A percentile compares a stretch with the other conserved stretches of the same genome.
These are phyloP conservation scores for Leucophora obtusa DNA, from an alignment of 2,888 invertebrate species.

Conservation along the genomic window DNA sequence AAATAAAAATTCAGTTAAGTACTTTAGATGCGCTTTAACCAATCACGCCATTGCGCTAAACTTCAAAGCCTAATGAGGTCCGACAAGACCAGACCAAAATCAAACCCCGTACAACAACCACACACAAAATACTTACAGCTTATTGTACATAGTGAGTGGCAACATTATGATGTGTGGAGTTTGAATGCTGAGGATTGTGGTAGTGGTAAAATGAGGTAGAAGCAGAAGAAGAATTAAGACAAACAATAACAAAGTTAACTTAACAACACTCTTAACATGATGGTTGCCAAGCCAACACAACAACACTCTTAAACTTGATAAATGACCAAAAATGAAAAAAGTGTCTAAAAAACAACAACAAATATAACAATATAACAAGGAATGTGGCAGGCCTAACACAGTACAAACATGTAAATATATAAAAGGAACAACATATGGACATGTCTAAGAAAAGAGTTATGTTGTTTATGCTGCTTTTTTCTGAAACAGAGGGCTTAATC, in stretches of 20 bases:
- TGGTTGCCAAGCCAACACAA: constrained; percentile 51
- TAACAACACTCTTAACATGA: constrained; percentile 47
- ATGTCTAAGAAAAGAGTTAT: not conserved
- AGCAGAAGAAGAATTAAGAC: constrained; percentile 44
- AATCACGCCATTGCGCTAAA: constrained; percentile 76
- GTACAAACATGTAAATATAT: not conserved
- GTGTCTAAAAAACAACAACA: constrained; percentile 70
- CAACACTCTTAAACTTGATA: constrained; percentile 69
- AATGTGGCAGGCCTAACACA: constrained; percentile 25
- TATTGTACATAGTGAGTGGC: constrained; percentile 5
- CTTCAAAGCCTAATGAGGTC: constrained; percentile 75
- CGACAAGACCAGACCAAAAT: constrained; percentile 24
- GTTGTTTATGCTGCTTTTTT: constrained; percentile 12
- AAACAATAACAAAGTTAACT: constrained; percentile 53
- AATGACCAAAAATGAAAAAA: constrained; percentile 70
- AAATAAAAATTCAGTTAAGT: constrained; percentile 49
- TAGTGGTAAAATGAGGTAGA: not conserved
- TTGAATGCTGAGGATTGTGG: constrained; percentile 17
- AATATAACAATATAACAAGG: constrained; percentile 63
- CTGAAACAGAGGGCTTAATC: constrained; percentile 70
- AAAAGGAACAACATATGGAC: constrained; percentile 1
- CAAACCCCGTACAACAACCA: constrained; percentile 7
- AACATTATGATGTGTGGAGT: not conserved
- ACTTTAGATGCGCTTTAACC: constrained; percentile 73
- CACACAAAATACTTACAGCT: constrained; percentile 1